Percentiles rank a stretch among this genome's conserved stretches.
These are phyloP conservation scores for Calcarius ornatus DNA, from an alignment of 2,113 vertebrate species.

Conservation along the genomic window DNA sequence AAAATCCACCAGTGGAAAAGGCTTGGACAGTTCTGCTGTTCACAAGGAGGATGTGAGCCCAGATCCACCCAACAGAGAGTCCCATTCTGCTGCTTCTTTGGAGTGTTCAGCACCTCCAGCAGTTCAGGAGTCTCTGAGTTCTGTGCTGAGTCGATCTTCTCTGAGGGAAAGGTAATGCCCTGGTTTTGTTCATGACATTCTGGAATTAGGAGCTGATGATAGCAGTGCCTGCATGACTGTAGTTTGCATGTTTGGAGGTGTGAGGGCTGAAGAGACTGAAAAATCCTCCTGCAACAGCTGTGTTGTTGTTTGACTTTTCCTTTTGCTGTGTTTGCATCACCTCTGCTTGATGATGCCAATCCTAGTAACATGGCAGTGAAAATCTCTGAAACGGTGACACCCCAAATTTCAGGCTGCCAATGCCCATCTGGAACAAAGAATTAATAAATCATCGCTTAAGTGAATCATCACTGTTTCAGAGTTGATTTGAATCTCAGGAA, in stretches of 20 bases:
- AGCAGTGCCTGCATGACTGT: not conserved
- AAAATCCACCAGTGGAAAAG: constrained; percentile 47
- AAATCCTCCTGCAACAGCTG: not conserved
- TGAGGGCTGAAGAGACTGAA: not conserved
- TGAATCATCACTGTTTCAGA: not conserved
- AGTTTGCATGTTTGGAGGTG: not conserved
- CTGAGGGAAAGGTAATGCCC: constrained; percentile 85
- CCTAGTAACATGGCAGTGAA: not conserved
- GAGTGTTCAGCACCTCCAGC: constrained; percentile 59
- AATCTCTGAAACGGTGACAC: not conserved
- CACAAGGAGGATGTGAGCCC: constrained; percentile 49
- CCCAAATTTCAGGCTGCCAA: not conserved
- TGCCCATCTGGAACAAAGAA: not conserved
- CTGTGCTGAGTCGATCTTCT: constrained; percentile 76
- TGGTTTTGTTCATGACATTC: not conserved
- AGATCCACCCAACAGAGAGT: not conserved
- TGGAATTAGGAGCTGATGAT: not conserved
- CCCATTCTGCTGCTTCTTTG: constrained; percentile 29
- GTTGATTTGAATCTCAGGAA: not conserved
- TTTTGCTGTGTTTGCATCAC: not conserved
- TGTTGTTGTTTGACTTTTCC: not conserved
- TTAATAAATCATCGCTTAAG: not conserved
- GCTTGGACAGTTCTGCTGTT: constrained; percentile 43
- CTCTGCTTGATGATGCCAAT: not conserved
- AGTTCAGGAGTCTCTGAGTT: constrained; percentile 65